Base-by-base conservation (phyloP, 2,888 invertebrate genomes). In the Anoplius nigerrimus region DNA sequence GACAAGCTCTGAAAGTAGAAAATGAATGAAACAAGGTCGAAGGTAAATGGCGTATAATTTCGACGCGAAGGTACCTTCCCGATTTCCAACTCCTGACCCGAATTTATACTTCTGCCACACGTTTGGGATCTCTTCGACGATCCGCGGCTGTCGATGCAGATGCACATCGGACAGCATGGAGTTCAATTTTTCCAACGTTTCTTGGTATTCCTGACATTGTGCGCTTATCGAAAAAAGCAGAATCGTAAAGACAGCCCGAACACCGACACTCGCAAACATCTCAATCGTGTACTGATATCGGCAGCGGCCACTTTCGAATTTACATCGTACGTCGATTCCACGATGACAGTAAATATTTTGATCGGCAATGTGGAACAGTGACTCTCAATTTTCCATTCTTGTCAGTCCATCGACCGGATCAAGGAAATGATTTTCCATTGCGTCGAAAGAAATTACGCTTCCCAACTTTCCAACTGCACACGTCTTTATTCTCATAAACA, bases 31-130 rank as follows among this genome's bases (percentile, higher is more conserved):
- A 34, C 2, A 11, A 34, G 4, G 4, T 34, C 8, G 34, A 34
- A 6, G 34, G 8, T 34, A 34, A 34, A 11, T 11, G 11, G 34
- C 34, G 11, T 6, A n/a, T 34, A 34, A 34, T 1, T 34, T 34
- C 24, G 5, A 52, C 22, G 58, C 20, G 55, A 48, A 62, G 69
- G 84, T 83, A 90, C 90, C 90, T 86, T 90, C 89, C 68, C 90
- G 85, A 80, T 88, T 89, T 55, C 85, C 85, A 65, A 82, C 76
- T 5, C 83, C 87, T 2, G 83, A 82, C 46, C 79, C 82, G 67
- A 86, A 86, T 76, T 87, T 86, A 69, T 89, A 88, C 3, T 86
- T 82, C 70, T 88, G 79, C 89, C 88, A 87, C 66, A 85, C 69
- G 42, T 71, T 22, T 1, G 65, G 45, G 21, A n/a, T 59, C 2